Percentiles rank a stretch among this genome's conserved stretches.
These are phyloP conservation scores for Myotis yumanensis DNA, from an alignment of 2,113 vertebrate genomes.

Conservation along the genomic window DNA sequence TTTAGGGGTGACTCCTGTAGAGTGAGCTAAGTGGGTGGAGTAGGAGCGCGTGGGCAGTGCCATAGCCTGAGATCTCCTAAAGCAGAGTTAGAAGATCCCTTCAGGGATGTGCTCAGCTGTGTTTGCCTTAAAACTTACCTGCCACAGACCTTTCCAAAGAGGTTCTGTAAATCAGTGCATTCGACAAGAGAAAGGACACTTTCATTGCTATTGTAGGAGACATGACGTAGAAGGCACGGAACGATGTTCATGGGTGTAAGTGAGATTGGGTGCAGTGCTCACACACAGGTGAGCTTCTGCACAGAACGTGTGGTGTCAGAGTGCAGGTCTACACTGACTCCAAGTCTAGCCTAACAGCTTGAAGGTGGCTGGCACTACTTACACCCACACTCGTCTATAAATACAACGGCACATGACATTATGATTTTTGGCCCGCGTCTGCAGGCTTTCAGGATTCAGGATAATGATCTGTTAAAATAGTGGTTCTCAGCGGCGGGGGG, in stretches of 20 bases:
- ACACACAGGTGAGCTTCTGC: not conserved
- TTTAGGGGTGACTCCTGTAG: conserved; percentile 65
- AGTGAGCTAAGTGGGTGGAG: conserved; percentile 65
- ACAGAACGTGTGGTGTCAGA: not conserved
- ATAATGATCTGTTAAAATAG: conserved; percentile 39
- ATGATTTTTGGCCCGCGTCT: not conserved
- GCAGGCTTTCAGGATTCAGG: conserved; percentile 43
- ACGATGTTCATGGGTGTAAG: not conserved
- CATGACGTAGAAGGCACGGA: conserved; percentile 46
- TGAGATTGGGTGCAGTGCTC: not conserved
- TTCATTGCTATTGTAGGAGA: conserved; percentile 60
- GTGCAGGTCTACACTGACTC: conserved; percentile 1
- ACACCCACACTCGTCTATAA: conserved; percentile 41
- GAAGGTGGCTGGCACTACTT: conserved; percentile 48
- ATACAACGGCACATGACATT: conserved; percentile 43
- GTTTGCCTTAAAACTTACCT: conserved; percentile 82
- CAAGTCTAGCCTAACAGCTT: conserved; percentile 44
- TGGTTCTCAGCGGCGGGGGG: conserved; percentile 13
- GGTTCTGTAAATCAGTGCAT: conserved; percentile 56
- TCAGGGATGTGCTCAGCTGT: conserved; percentile 65
- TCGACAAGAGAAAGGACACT: conserved; percentile 61
- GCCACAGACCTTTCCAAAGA: conserved; percentile 63
- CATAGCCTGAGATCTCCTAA: conserved; percentile 84
- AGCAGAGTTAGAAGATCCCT: conserved; percentile 85
- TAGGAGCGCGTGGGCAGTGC: conserved; percentile 71